phyloP scores from a whole-genome alignment of 1,140 invertebrate species.

The Chelonus insularis region DNA sequence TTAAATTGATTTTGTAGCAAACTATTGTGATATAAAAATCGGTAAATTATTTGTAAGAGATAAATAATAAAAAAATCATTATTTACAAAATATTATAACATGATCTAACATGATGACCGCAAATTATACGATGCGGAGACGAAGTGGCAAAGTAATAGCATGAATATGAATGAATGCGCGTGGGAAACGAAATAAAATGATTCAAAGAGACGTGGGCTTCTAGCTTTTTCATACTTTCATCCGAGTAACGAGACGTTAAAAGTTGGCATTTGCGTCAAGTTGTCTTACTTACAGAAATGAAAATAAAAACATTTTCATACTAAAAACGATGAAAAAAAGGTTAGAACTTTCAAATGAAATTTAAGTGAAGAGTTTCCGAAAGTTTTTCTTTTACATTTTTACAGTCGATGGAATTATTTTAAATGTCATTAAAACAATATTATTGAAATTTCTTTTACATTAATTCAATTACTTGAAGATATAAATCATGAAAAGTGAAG shows the following conservation, averaged over 20 bases:
- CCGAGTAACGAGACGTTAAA: conserved; percentile 18
- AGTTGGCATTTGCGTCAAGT: conserved; percentile 16
- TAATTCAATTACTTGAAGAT: no score
- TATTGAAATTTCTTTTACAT: no score
- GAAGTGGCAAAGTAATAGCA: conserved; percentile 39
- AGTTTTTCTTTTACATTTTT: no score
- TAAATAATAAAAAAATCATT: neutral
- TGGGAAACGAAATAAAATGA: conserved; percentile 31
- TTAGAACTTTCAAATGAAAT: no score
- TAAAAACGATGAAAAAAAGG: no score
- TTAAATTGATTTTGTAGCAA: no score
- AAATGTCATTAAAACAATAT: no score
- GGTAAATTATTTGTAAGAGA: no score
- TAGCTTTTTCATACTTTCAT: neutral
- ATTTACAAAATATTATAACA: neutral
- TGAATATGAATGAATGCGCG: conserved; percentile 50
- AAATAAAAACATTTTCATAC: conserved; percentile 14
- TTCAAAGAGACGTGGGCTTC: conserved; percentile 3
- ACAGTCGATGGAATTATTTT: no score
- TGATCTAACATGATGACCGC: neutral
- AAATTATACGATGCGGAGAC: conserved; percentile 31
- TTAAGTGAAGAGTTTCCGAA: no score
- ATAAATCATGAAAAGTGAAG: no score
- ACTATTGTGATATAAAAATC: no score
- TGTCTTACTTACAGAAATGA: conserved; percentile 14